Percentiles rank a stretch among this genome's conserved stretches.
Evolutionary conservation across 1,140 invertebrate genomes (phyloP).

Genomic region (Panagrolaimus sp.): DNA sequence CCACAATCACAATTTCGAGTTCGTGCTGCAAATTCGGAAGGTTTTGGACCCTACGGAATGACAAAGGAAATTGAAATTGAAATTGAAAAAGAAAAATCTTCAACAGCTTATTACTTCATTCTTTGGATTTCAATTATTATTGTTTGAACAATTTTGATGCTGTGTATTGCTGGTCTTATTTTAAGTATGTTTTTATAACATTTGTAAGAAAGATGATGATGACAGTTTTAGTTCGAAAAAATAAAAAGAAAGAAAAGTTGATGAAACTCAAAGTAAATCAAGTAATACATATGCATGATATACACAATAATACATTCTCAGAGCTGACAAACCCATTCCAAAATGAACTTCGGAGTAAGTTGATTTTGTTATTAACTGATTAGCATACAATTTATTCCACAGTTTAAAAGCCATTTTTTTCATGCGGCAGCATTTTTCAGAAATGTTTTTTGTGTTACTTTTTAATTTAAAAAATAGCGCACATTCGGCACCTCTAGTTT

Average conservation of each 20-base stretch:
- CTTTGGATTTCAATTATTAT: constrained; percentile 12
- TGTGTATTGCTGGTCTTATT: background rate
- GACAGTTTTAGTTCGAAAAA: constrained; percentile 2
- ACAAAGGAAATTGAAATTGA: constrained; percentile 13
- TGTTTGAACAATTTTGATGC: constrained; percentile 10
- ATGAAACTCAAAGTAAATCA: background rate
- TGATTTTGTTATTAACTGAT: too few species aligned
- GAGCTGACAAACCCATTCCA: constrained; percentile 22
- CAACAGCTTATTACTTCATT: constrained; percentile 15
- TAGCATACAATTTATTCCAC: too few species aligned
- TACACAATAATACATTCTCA: background rate
- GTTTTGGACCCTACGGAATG: constrained; percentile 52
- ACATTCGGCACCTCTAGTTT: too few species aligned
- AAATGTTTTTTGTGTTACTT: too few species aligned
- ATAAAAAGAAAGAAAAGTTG: constrained; percentile 9
- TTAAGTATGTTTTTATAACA: constrained; percentile 14
- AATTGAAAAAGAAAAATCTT: background rate
- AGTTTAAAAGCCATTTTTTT: too few species aligned
- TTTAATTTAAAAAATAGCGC: too few species aligned
- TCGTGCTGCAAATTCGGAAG: constrained; percentile 53
- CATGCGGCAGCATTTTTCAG: too few species aligned
- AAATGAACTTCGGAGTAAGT: constrained; percentile 49
- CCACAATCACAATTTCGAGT: constrained; percentile 46
- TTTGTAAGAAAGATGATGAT: too few species aligned
- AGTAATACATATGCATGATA: background rate